A percentile compares a stretch with the other conserved stretches of the same genome.
phyloP scores from a whole-genome alignment of 2,888 invertebrate species.

The Leistus spinibarbis region DNA sequence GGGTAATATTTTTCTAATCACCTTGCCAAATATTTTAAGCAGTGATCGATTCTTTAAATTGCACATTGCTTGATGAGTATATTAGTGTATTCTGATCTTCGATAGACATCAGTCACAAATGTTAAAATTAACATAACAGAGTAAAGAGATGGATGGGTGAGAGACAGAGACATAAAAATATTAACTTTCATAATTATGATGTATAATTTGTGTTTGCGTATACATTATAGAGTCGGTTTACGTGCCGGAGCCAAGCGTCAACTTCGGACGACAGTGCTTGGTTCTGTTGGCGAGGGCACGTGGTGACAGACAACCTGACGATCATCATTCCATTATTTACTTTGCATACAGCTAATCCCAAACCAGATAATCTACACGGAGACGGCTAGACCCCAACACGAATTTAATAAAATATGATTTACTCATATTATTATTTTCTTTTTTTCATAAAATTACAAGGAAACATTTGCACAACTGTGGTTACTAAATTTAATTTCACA shows the following conservation, averaged over 20 bases:
- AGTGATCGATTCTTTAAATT: neutral
- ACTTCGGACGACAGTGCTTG: neutral
- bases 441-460: too few relatives aligned
- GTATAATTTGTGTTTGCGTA: slow-evolving; percentile 33
- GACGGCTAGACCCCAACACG: slow-evolving; percentile 3
- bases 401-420: neutral
- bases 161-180: slow-evolving; percentile 21
- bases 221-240: slow-evolving; percentile 28
- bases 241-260: neutral
- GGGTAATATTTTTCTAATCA: neutral
- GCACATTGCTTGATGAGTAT: neutral
- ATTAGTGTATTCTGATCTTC: neutral
- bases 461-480: too few relatives aligned
- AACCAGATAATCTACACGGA: slow-evolving; percentile 14
- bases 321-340: neutral
- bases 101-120: neutral
- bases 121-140: neutral
- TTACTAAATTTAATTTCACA: too few relatives aligned
- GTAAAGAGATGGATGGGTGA: neutral
- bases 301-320: neutral
- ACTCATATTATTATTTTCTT: neutral
- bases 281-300: slow-evolving; percentile 14
- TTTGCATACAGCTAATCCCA: slow-evolving; percentile 21
- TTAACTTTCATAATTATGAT: slow-evolving; percentile 32
- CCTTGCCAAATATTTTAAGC: neutral